Evolutionary conservation across 2,888 invertebrate species (phyloP).

Genomic region (Leistus spinibarbis): DNA sequence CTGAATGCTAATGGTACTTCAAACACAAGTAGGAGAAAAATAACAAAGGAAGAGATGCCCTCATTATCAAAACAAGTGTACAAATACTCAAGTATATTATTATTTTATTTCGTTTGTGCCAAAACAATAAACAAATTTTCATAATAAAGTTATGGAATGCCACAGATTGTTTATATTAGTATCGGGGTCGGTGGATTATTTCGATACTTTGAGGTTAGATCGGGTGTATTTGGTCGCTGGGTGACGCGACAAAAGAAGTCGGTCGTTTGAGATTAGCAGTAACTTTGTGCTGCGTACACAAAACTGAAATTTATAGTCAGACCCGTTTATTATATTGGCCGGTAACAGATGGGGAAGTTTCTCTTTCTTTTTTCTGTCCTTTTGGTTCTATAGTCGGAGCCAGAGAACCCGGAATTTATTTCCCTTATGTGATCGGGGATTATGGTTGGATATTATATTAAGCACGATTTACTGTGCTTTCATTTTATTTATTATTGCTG

Average conservation of each 20-base stretch:
- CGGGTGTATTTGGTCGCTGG: background rate
- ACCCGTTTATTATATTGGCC: constrained; percentile 37
- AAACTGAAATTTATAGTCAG: constrained; percentile 32
- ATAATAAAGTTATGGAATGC: no score
- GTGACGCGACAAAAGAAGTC: background rate
- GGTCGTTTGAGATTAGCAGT: constrained; percentile 6
- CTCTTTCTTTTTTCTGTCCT: constrained; percentile 3
- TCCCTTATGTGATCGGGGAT: constrained; percentile 31
- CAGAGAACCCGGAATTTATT: constrained; percentile 24
- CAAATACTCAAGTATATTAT: no score
- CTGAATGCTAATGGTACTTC: no score
- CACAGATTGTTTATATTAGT: no score
- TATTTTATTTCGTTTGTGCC: no score
- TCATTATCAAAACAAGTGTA: no score
- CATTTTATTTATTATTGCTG: background rate
- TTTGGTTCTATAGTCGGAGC: background rate
- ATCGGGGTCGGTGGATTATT: no score
- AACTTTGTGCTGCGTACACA: constrained; percentile 31
- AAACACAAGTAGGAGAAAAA: no score
- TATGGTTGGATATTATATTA: constrained; percentile 38
- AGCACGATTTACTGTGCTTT: constrained; percentile 32
- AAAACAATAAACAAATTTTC: no score
- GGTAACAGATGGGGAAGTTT: constrained; percentile 34
- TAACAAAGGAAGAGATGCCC: no score
- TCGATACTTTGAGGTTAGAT: no score